These are phyloP conservation scores for Pelecanus crispus DNA, from an alignment of 2,113 vertebrate species.

Conservation along the genomic window DNA sequence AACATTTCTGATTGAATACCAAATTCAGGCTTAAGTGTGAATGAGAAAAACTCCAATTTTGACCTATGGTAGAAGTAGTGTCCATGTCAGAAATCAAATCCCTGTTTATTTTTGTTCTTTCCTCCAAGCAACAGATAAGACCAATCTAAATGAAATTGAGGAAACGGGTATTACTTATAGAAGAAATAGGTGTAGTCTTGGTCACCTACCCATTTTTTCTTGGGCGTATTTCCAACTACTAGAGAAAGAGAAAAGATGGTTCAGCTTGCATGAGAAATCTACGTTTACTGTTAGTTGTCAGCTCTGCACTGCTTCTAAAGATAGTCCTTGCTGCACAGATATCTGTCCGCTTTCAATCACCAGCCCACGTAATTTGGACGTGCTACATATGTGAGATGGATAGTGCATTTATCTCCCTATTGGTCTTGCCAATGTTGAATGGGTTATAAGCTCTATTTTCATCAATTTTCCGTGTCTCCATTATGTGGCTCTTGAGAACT, in stretches of 20 bases:
- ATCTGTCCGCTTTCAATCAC: not conserved
- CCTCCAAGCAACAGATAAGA: not conserved
- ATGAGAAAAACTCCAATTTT: not conserved
- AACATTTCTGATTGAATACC: not conserved
- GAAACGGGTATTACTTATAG: not conserved
- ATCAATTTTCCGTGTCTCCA: not conserved
- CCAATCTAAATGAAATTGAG: not conserved
- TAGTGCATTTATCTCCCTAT: not conserved
- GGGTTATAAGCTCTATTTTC: not conserved
- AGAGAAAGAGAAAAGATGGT: not conserved
- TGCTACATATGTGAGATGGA: not conserved
- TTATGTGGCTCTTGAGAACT: constrained; percentile 8
- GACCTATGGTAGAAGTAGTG: not conserved
- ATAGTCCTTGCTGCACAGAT: not conserved
- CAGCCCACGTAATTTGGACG: not conserved
- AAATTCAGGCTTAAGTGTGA: not conserved
- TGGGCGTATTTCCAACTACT: not conserved
- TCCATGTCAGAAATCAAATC: not conserved
- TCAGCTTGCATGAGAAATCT: not conserved
- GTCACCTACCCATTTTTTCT: not conserved
- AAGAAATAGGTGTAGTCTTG: not conserved
- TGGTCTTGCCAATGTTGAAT: not conserved
- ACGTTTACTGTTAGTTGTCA: not conserved
- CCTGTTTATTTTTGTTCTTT: not conserved
- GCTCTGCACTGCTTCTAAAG: not conserved